Evolutionary conservation across 1,140 invertebrate species (phyloP), one percentile per base, ranked within the genome.

Genomic region (Drosophila azteca): DNA sequence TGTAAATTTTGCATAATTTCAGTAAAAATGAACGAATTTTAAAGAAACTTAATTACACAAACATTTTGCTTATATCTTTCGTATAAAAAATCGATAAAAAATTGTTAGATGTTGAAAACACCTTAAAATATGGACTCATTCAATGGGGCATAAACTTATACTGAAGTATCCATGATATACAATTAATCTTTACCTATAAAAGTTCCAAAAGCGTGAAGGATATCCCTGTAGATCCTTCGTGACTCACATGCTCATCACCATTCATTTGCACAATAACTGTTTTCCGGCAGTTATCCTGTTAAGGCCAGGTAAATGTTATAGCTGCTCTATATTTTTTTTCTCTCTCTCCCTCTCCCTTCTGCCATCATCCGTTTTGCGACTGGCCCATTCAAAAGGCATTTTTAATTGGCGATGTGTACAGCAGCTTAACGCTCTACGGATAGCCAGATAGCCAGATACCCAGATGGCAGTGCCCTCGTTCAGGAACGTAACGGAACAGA

Each of bases 321-420:
- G 57, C 45, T 53, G 41, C 39, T 55, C 31, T 39, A 45, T 48
- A 52, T 57, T 72, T 48, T 35, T 48, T 51, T 48, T 48, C 48
- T 48, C n/a, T 46, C 2, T 8, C 17, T 46, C 2, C 5, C 17
- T 41, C 20, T 31, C 15, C 39, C 46, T 57, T 45, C 39, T 57
- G 41, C 44, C 44, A 20, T 58, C 31, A 60, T 60, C 54, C 61
- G 68, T 71, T 62, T 50, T 65, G 50, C 58, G 51, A 53, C 22
- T 53, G 46, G 24, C 51, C 70, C 69, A 74, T 80, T 85, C 81
- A 85, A 87, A 82, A 77, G 77, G 82, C 73, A 87, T 85, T 85
- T 85, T 85, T 87, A 85, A 85, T 85, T 85, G 83, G 78, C 70
- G 83, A 68, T 79, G 62, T 70, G 54, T 75, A 48, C 35, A 61